A percentile compares a stretch with the other conserved stretches of the same genome.
phyloP scores from a whole-genome alignment of 2,888 invertebrate species.

The Cantharis rustica region DNA sequence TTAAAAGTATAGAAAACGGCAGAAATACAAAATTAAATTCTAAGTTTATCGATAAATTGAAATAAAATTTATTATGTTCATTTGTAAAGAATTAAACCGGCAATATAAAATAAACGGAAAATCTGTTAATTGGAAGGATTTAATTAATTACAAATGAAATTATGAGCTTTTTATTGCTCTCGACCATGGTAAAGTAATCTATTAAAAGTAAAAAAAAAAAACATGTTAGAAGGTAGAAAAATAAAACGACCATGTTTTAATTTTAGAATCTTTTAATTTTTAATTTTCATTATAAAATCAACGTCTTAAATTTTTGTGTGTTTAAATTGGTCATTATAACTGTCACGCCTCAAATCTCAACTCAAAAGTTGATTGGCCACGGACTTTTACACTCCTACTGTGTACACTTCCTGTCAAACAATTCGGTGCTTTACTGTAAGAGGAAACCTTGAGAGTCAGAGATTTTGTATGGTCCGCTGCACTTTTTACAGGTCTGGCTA shows the following conservation, averaged over 20 bases:
- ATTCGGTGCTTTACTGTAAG: conserved; percentile 38
- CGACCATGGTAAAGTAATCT: background rate
- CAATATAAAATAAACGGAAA: background rate
- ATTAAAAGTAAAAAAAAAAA: background rate
- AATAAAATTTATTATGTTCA: background rate
- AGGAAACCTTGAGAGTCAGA: background rate
- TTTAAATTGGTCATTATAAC: conserved; percentile 30
- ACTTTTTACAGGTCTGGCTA: conserved; percentile 25
- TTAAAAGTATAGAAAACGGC: background rate
- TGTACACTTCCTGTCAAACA: conserved; percentile 38
- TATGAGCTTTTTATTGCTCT: background rate
- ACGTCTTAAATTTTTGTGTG: background rate
- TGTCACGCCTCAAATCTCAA: conserved; percentile 42
- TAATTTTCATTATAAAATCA: background rate
- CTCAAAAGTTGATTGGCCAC: conserved; percentile 38
- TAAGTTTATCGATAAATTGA: background rate
- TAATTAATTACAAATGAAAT: background rate
- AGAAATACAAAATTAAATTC: background rate
- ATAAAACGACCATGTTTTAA: background rate
- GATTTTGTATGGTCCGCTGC: conserved; percentile 15
- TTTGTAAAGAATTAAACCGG: background rate
- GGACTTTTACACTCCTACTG: conserved; percentile 44
- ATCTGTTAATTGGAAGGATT: background rate
- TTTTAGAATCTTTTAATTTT: background rate
- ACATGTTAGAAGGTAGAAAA: background rate